Conservation (phyloP, 2,797 vertebrate species). For the Eptatretus atami region DNA sequence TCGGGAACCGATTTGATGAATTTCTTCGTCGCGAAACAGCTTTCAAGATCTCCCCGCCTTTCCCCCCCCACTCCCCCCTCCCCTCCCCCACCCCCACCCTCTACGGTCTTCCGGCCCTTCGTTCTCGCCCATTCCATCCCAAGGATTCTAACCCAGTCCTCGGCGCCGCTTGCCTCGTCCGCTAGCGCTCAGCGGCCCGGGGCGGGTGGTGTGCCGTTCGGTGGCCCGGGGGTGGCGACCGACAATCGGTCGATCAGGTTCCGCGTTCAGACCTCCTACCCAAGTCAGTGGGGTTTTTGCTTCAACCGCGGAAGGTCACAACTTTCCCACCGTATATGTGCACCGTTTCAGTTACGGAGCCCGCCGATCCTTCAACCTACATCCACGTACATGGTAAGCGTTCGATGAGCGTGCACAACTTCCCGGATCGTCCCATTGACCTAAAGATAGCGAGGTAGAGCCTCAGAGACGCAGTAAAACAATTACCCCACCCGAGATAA, state of each 20-base stretch:
- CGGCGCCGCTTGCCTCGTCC: neutral
- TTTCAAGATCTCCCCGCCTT: too few species aligned
- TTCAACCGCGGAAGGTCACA: too few species aligned
- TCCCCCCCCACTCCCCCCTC: too few species aligned
- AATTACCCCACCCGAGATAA: too few species aligned
- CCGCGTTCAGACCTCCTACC: slow-evolving; percentile 1
- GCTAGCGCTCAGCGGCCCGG: neutral
- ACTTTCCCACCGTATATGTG: neutral
- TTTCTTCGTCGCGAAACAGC: too few species aligned
- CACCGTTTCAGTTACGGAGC: neutral
- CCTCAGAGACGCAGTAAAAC: too few species aligned
- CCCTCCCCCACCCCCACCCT: too few species aligned
- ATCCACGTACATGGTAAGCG: neutral
- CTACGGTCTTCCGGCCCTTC: too few species aligned
- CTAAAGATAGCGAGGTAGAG: too few species aligned
- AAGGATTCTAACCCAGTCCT: neutral
- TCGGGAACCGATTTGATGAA: too few species aligned
- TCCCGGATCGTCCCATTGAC: too few species aligned
- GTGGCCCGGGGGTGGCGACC: neutral
- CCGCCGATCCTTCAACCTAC: neutral
- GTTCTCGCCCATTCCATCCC: neutral
- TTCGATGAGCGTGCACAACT: too few species aligned
- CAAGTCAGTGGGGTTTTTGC: neutral
- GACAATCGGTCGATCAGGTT: neutral
- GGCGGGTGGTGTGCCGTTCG: neutral